Evolutionary conservation across 2,797 vertebrate genomes (phyloP), one percentile per base, ranked within the genome.

Genomic region (Eulemur rubriventer): DNA sequence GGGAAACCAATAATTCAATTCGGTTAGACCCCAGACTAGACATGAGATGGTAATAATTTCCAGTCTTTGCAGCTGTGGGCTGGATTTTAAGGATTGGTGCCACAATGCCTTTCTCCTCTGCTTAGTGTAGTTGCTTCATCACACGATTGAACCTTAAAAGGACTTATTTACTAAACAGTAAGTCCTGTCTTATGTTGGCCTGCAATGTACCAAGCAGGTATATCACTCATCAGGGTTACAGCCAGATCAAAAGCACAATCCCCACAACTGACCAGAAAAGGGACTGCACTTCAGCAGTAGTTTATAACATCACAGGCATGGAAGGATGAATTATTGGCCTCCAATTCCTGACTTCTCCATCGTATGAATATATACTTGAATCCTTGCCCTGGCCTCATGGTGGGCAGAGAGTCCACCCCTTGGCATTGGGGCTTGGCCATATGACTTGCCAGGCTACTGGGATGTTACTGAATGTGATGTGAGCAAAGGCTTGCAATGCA

Each of bases 1-100:
- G 55, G 67, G 59, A 95, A 91, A 63, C 14, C 83, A 87, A 35
- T 63, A 84, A 75, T 81, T 67, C 73, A 94, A 78, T 85, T 80
- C 6, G 69, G 28, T 82, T 55, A 91, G 79, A 82, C 22, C 41
- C 17, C 43, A 70, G 61, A 70, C 48, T 69, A 4, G 26, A 43
- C 38, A 61, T 67, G 52, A 73, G 35, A 73, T 48, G 16, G 55
- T 33, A 75, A n/a, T 70, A 22, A 73, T 52, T 91, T 92, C 41
- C 24, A 89, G 30, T 65, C n/a, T 91, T 38, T 87, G 78, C 41
- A 61, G 61, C 87, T 75, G 3, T 11, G 48, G 78, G 48, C 43
- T 95, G 13, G 35, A 75, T 79, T 78, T 69, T 83, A 87, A 79
- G 87, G 43, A 70, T 2, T 48, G 63, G 24, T 18, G 73, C 46